Conservation (phyloP, 2,888 invertebrate genomes). For the Microplitis manilae region DNA sequence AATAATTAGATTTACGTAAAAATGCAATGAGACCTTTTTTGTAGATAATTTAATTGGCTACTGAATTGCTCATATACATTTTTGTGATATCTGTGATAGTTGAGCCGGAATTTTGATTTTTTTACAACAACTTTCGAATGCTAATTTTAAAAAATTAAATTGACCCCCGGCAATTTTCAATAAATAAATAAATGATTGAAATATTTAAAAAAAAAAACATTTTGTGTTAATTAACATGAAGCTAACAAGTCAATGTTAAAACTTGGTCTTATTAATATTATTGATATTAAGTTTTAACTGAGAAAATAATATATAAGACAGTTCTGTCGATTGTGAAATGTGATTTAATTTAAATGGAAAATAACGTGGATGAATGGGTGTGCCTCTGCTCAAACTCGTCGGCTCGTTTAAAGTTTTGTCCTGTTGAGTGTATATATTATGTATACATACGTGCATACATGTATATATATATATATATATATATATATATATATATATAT, state of each 20-base stretch:
- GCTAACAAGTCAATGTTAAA: background rate
- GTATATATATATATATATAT: background rate
- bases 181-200: background rate
- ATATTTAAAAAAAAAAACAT: background rate
- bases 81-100: too few species aligned
- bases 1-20: too few species aligned
- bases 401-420: conserved; percentile 37
- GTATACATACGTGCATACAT: background rate
- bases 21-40: too few species aligned
- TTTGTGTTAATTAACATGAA: background rate
- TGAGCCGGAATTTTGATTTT: too few species aligned
- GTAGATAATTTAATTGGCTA: too few species aligned
- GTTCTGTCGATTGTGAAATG: conserved; percentile 21
- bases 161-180: too few species aligned
- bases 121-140: too few species aligned
- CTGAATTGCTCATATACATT: too few species aligned
- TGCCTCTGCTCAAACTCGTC: conserved; percentile 19
- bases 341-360: conserved; percentile 34
- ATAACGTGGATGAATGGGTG: conserved; percentile 33
- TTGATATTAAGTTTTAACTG: background rate
- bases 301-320: background rate
- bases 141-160: too few species aligned
- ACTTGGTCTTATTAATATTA: background rate
- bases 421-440: conserved; percentile 14
- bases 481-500: background rate